Evolutionary conservation across 2,113 vertebrate species (phyloP).

Genomic region (Corythoichthys haematopterus): DNA sequence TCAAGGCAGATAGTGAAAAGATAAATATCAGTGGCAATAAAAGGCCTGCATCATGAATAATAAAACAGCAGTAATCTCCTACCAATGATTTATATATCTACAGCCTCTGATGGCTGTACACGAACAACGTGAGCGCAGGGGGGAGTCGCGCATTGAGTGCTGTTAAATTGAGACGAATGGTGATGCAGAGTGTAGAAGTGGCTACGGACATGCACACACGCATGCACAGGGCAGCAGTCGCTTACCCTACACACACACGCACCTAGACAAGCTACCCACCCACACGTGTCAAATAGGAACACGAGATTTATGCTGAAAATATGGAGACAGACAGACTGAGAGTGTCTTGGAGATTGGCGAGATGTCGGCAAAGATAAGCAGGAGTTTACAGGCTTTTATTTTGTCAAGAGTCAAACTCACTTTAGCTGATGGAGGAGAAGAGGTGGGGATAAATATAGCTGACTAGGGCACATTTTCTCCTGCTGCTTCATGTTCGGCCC

Average conservation of each 20-base stretch:
- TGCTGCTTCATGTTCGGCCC: not conserved
- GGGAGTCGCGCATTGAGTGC: slow-evolving; percentile 54
- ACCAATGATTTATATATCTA: slow-evolving; percentile 76
- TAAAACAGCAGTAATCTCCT: slow-evolving; percentile 74
- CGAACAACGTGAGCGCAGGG: slow-evolving; percentile 49
- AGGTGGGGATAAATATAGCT: slow-evolving; percentile 4
- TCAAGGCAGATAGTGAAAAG: slow-evolving; percentile 60
- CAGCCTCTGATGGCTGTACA: slow-evolving; percentile 61
- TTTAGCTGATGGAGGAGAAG: not conserved
- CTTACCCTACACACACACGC: slow-evolving; percentile 15
- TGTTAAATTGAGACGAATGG: slow-evolving; percentile 76
- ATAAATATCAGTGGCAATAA: slow-evolving; percentile 76
- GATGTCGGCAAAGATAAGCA: slow-evolving; percentile 7
- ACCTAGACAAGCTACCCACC: slow-evolving; percentile 21
- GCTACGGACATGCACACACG: slow-evolving; percentile 38
- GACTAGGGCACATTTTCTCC: not conserved
- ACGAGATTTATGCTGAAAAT: slow-evolving; percentile 38
- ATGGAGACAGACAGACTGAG: slow-evolving; percentile 30
- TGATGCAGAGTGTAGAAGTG: slow-evolving; percentile 52
- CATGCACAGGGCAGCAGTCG: slow-evolving; percentile 45
- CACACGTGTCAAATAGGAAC: slow-evolving; percentile 33
- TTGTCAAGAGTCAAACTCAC: slow-evolving; percentile 5
- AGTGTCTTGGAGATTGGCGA: slow-evolving; percentile 2
- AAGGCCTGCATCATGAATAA: slow-evolving; percentile 79
- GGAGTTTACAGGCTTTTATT: not conserved